Base-by-base conservation (phyloP, 2,113 vertebrate species). In the Phalacrocorax carbo region DNA sequence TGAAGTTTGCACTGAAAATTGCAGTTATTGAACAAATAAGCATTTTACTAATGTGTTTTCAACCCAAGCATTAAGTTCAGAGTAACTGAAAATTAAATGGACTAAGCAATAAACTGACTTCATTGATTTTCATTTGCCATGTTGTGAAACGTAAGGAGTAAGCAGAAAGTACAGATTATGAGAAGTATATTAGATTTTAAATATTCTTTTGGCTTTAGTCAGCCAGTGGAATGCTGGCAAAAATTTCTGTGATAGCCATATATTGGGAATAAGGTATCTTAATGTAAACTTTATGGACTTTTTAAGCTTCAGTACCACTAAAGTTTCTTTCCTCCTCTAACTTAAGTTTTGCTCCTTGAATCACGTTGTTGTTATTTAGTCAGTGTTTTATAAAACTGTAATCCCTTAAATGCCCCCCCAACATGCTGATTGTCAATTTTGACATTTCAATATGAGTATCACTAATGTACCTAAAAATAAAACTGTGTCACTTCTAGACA, bases 61-160 rank as follows among this genome's bases (percentile, higher is more conserved):
- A 94, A 82, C 1, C 44, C 61, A 60, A 71, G 18, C 61, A 88
- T 65, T 72, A 87, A 20, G 3, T 51, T 69, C 40, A 85, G 15
- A 87, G 73, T 70, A 85, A 79, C 25, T 58, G 44, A 94, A 96
- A 96, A 92, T 94, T 68, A 92, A 92, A 82, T 30, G 27, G 69
- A 88, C 49, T 87, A 87, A 87, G 44, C 57, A 91, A 61, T 76
- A 89, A 79, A 85, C 25, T 62, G 77, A 84, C 42, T 80, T 57
- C 4, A 93, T 23, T 61, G 83, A 94, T 89, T 94, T 92, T 84
- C 32, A 75, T 88, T 75, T 86, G 75, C 32, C 2, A 3, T 8
- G 0, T 42, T 72, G 55, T 36, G 11, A 93, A 92, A 86, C 40
- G 29, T 12, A 54, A 42, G 27, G 16, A 75, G 40, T 82, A 96